Evolutionary conservation across 92 coral and sea anemone species (phyloP).

Genomic region (Paramuricea clavata): DNA sequence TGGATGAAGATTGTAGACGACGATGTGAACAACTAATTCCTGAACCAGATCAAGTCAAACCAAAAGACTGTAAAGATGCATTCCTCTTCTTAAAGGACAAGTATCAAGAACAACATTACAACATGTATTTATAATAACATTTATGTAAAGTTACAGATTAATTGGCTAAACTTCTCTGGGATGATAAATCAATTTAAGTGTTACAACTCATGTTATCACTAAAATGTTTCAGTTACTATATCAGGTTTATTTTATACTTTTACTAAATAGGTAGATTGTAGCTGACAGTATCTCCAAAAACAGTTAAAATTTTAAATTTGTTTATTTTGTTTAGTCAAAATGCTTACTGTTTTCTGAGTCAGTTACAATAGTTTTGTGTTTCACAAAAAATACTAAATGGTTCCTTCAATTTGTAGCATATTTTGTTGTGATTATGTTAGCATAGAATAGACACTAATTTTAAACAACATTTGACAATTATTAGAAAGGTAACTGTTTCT

Average conservation of each 20-base stretch:
- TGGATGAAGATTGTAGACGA: not conserved
- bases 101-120: not conserved
- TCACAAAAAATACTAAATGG: too few species aligned
- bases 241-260: not conserved
- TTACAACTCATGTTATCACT: not conserved
- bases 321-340: too few species aligned
- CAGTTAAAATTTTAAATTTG: too few species aligned
- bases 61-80: slow-evolving; percentile 16
- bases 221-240: not conserved
- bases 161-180: not conserved
- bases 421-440: too few species aligned
- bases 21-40: slow-evolving; percentile 23
- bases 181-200: not conserved
- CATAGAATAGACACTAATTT: too few species aligned
- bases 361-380: too few species aligned
- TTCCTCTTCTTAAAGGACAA: slow-evolving; percentile 21
- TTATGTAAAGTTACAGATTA: not conserved
- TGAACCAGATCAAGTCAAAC: not conserved
- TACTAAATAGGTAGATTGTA: too few species aligned
- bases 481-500: too few species aligned
- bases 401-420: too few species aligned
- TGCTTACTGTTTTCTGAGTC: too few species aligned
- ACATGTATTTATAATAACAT: not conserved
- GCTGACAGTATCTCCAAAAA: too few species aligned
- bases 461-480: too few species aligned